Conservation (phyloP, 2,113 vertebrate species). For the Tauraco erythrolophus region DNA sequence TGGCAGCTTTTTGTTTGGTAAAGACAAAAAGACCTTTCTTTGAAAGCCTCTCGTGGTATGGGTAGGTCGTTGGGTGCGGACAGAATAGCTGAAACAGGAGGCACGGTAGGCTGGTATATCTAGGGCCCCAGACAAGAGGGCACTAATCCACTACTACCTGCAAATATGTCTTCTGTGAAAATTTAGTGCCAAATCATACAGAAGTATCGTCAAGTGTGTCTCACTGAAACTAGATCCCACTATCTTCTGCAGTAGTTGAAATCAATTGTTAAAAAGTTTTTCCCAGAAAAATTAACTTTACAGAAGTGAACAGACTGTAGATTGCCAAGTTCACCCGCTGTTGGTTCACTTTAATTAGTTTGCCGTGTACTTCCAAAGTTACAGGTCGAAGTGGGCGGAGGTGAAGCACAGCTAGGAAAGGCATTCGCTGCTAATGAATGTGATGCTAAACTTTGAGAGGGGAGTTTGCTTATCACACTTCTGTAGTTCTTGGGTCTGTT, state of each 20-base stretch:
- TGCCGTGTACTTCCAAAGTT: not conserved
- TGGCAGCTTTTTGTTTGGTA: not conserved
- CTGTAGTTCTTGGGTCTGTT: not conserved
- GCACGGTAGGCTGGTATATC: not conserved
- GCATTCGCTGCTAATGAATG: not conserved
- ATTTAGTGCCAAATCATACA: not conserved
- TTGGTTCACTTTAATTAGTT: not conserved
- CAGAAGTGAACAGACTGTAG: not conserved
- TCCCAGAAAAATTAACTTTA: not conserved
- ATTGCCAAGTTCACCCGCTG: not conserved
- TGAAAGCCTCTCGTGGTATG: not conserved
- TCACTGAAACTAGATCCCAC: not conserved
- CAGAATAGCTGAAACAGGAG: not conserved
- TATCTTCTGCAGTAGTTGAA: not conserved
- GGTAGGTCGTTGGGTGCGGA: not conserved
- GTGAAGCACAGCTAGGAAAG: not conserved
- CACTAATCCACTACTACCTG: too few species aligned
- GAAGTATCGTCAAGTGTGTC: not conserved
- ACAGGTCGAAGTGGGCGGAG: not conserved
- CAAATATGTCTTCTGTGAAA: not conserved
- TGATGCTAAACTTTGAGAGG: not conserved
- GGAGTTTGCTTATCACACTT: not conserved
- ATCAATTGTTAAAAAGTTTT: not conserved
- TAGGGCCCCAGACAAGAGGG: not conserved
- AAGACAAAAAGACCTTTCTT: not conserved